phyloP scores from a whole-genome alignment of 2,888 invertebrate species.

The Chaetoderma sp. region DNA sequence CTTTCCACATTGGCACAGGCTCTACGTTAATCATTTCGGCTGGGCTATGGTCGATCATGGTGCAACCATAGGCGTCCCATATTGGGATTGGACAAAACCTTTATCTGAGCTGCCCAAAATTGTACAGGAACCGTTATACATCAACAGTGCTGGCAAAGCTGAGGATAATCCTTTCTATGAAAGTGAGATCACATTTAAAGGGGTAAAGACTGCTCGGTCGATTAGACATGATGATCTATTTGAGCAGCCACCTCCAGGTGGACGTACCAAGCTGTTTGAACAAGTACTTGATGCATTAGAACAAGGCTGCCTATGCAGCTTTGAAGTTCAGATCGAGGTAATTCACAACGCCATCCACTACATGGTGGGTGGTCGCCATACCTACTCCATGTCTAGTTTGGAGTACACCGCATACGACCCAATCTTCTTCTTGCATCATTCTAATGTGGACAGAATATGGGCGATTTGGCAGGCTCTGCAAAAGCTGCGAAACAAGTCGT shows the following conservation, averaged over 20 bases:
- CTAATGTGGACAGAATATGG: slow-evolving; percentile 38
- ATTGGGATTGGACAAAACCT: slow-evolving; percentile 41
- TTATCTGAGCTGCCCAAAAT: slow-evolving; percentile 29
- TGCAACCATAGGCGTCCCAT: slow-evolving; percentile 36
- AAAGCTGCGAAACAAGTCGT: slow-evolving; percentile 16
- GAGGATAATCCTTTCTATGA: slow-evolving; percentile 36
- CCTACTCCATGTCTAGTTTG: slow-evolving; percentile 36
- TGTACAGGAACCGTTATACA: slow-evolving; percentile 12
- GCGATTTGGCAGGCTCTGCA: slow-evolving; percentile 37
- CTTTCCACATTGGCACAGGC: slow-evolving; percentile 35
- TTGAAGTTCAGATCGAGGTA: slow-evolving; percentile 39
- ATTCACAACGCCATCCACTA: slow-evolving; percentile 41
- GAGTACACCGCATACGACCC: slow-evolving; percentile 42
- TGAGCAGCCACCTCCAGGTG: slow-evolving; percentile 24
- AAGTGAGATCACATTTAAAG: slow-evolving; percentile 23
- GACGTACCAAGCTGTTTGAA: slow-evolving; percentile 28
- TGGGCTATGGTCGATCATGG: slow-evolving; percentile 31
- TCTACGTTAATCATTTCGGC: slow-evolving; percentile 31
- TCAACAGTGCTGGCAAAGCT: slow-evolving; percentile 32
- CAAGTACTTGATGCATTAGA: slow-evolving; percentile 36
- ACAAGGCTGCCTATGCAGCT: slow-evolving; percentile 37
- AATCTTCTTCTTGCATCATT: slow-evolving; percentile 41
- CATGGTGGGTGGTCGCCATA: slow-evolving; percentile 34
- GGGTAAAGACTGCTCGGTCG: slow-evolving; percentile 32
- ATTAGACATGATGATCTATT: slow-evolving; percentile 36